phyloP scores from a whole-genome alignment of 2,888 invertebrate species.

The Zygothrica quintamaculata region DNA sequence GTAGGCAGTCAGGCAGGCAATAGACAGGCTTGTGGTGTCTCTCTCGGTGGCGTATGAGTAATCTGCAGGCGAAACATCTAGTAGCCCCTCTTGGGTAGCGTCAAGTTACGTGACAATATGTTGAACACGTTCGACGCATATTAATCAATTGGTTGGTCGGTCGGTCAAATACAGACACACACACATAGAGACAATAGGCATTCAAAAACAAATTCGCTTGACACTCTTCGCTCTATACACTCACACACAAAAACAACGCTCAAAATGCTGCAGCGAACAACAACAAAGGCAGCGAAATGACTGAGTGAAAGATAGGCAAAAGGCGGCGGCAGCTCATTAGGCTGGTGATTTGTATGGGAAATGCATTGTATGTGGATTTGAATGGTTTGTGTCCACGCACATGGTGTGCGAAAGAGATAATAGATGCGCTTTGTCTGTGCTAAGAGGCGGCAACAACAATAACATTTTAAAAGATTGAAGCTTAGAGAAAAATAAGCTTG shows the following conservation, averaged over 20 bases:
- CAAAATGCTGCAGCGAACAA: too few relatives aligned
- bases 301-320: not conserved
- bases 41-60: conserved; percentile 62
- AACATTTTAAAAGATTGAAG: not conserved
- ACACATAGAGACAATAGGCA: too few relatives aligned
- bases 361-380: conserved; percentile 26
- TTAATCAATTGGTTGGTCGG: conserved; percentile 35
- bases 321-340: conserved; percentile 45
- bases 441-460: conserved; percentile 12
- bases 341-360: conserved; percentile 58
- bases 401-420: too few relatives aligned
- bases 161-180: too few relatives aligned
- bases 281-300: too few relatives aligned
- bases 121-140: conserved; percentile 64
- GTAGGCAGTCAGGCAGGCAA: not conserved
- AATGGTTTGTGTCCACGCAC: conserved; percentile 29
- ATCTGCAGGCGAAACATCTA: conserved; percentile 30
- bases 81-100: conserved; percentile 3
- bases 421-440: conserved; percentile 5
- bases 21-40: too few relatives aligned
- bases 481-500: not conserved
- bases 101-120: conserved; percentile 73
- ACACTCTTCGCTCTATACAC: too few relatives aligned
- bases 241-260: too few relatives aligned
- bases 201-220: conserved; percentile 40